These are phyloP conservation scores for Rousettus madagascariensis DNA, from an alignment of 2,797 vertebrate genomes.

Conservation along the genomic window DNA sequence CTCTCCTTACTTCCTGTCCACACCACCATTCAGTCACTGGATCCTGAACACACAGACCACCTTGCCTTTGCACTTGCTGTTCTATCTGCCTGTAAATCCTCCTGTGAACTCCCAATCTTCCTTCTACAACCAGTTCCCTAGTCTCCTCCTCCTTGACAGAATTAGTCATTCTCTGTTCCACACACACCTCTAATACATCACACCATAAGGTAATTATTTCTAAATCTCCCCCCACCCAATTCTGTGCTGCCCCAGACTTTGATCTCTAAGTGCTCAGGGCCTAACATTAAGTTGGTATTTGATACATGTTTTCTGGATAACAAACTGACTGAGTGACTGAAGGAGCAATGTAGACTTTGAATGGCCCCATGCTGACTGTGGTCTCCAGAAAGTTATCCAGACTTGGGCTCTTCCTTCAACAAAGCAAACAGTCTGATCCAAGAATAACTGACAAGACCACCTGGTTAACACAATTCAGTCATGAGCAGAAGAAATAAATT, in stretches of 20 bases:
- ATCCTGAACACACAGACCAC: neutral
- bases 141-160: neutral
- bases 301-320: neutral
- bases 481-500: conserved; percentile 24
- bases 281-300: neutral
- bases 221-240: neutral
- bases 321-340: neutral
- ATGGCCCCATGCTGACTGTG: neutral
- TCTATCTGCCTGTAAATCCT: neutral
- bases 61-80: neutral
- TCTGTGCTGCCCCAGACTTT: neutral
- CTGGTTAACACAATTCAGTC: neutral
- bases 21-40: neutral
- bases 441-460: neutral
- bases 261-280: neutral
- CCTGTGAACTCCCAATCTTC: neutral
- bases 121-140: conserved; percentile 5
- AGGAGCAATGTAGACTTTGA: neutral
- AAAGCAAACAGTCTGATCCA: neutral
- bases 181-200: conserved; percentile 42
- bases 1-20: neutral
- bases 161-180: conserved; percentile 43
- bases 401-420: neutral
- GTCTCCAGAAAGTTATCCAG: neutral
- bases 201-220: conserved; percentile 50